phyloP scores from a whole-genome alignment of 2,797 vertebrate species.

The Enteromius afrohamiltoni region DNA sequence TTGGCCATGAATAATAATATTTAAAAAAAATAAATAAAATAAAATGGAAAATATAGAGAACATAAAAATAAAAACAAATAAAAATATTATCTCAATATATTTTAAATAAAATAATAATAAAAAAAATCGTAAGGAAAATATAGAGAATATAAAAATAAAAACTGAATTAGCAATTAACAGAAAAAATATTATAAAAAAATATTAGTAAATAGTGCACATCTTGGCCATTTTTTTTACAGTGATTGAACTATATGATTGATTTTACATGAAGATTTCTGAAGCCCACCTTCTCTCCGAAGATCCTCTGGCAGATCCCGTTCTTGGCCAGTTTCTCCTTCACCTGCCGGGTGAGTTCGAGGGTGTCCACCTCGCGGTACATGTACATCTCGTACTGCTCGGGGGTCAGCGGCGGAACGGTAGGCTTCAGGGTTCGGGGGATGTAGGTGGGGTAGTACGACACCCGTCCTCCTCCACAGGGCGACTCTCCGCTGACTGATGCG shows the following conservation, averaged over 20 bases:
- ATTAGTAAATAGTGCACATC: neutral
- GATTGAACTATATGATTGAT: neutral
- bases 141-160: neutral
- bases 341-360: constrained; percentile 93
- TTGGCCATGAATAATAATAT: neutral
- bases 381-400: constrained; percentile 98
- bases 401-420: constrained; percentile 93
- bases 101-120: too few species aligned
- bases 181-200: neutral
- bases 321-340: constrained; percentile 99
- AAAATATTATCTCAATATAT: too few species aligned
- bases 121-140: neutral
- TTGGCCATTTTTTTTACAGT: neutral
- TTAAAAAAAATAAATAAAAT: neutral
- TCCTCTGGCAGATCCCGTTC: constrained; percentile 98
- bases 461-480: constrained; percentile 70
- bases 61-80: too few species aligned
- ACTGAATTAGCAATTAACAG: neutral
- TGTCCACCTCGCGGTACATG: constrained; percentile 99
- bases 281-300: constrained; percentile 97
- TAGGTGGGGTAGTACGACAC: constrained; percentile 89
- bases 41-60: too few species aligned
- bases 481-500: constrained; percentile 71
- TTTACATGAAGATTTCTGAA: neutral
- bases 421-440: constrained; percentile 90